Conservation (phyloP, 2,797 vertebrate genomes). For the Glyptemys insculpta region DNA sequence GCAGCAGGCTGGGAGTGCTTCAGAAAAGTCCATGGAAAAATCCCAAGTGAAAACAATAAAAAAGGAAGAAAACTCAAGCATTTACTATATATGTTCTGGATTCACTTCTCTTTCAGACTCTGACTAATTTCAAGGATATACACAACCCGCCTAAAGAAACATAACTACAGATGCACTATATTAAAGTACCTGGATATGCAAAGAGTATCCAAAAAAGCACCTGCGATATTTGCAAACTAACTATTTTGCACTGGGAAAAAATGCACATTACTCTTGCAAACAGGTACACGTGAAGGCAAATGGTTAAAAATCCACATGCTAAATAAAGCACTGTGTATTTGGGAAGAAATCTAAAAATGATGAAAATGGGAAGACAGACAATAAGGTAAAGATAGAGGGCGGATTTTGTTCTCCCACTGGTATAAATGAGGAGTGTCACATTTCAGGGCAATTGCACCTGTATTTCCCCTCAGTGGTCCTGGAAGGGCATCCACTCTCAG, state of each 20-base stretch:
- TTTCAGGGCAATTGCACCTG: background rate
- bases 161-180: background rate
- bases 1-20: background rate
- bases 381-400: background rate
- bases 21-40: background rate
- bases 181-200: background rate
- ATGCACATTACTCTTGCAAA: background rate
- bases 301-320: background rate
- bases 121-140: background rate
- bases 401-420: background rate
- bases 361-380: background rate
- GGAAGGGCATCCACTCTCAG: background rate
- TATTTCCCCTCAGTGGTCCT: background rate
- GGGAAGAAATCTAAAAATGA: background rate
- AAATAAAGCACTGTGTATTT: background rate
- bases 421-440: background rate
- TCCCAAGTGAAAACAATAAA: background rate
- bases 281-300: rapidly evolving
- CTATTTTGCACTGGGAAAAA: background rate
- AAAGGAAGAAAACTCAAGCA: background rate
- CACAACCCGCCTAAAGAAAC: rapidly evolving
- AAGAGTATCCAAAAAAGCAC: background rate
- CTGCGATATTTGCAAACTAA: background rate
- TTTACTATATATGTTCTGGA: background rate
- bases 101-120: background rate